Conservation (phyloP, 2,888 invertebrate genomes). For the Rhagophthalmus giganteus region DNA sequence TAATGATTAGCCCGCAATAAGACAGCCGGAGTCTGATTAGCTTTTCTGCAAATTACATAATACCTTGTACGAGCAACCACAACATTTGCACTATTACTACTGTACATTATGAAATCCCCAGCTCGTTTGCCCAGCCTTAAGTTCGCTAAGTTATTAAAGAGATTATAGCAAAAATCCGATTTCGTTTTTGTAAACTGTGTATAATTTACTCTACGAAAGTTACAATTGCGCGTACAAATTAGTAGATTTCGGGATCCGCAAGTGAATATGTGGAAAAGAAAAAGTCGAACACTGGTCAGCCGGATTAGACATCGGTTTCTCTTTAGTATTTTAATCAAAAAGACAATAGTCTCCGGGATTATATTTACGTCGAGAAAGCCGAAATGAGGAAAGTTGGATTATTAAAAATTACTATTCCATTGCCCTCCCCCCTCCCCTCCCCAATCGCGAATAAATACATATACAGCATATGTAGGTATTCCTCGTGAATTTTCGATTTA, state of each 20-base stretch:
- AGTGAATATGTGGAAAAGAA: neutral
- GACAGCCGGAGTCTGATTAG: constrained; percentile 33
- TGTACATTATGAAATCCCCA: constrained; percentile 7
- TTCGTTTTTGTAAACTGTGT: neutral
- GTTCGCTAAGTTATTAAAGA: neutral
- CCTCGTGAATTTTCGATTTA: no score
- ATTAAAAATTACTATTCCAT: no score
- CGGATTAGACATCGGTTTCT: no score
- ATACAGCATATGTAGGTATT: no score
- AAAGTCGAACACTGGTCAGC: no score
- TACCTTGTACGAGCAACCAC: constrained; percentile 27
- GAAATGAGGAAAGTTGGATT: no score
- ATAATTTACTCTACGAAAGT: neutral
- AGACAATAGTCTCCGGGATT: no score
- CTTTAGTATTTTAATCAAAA: no score
- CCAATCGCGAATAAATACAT: no score
- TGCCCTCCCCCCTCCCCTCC: no score
- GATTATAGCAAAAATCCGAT: neutral
- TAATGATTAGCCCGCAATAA: constrained; percentile 34
- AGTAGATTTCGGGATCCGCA: neutral
- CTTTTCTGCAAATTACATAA: constrained; percentile 35
- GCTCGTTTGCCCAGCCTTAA: no score
- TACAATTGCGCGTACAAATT: neutral
- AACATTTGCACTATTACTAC: constrained; percentile 13
- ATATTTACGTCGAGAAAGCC: no score